phyloP scores from a whole-genome alignment of 2,797 vertebrate species.

The Uromys caudimaculatus region DNA sequence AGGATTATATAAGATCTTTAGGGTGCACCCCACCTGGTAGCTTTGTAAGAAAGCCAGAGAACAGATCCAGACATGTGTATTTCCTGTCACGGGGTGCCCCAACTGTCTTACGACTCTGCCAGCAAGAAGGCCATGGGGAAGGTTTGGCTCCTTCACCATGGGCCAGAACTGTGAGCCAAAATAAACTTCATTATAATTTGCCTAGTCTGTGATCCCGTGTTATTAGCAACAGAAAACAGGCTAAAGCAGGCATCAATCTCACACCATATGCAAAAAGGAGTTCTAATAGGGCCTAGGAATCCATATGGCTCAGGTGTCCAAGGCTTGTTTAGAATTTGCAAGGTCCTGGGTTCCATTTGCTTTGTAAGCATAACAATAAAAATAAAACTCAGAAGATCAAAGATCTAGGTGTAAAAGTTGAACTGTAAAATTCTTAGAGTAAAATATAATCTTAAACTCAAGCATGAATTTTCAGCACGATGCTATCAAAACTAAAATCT shows the following conservation, averaged over 20 bases:
- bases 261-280: neutral
- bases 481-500: neutral
- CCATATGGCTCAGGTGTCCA: neutral
- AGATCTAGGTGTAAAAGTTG: neutral
- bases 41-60: neutral
- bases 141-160: neutral
- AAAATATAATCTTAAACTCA: neutral
- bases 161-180: neutral
- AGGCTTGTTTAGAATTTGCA: neutral
- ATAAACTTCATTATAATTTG: neutral
- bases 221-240: neutral
- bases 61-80: neutral
- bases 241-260: neutral
- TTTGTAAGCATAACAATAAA: neutral
- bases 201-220: neutral
- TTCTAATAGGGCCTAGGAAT: neutral
- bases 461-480: neutral
- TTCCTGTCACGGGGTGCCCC: neutral
- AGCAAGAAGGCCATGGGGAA: neutral
- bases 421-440: neutral
- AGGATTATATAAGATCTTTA: neutral
- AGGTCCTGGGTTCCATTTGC: neutral
- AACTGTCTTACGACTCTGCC: neutral
- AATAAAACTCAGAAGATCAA: neutral
- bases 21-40: neutral